phyloP scores from a whole-genome alignment of 2,888 invertebrate species.

The Uloborus plumipes region DNA sequence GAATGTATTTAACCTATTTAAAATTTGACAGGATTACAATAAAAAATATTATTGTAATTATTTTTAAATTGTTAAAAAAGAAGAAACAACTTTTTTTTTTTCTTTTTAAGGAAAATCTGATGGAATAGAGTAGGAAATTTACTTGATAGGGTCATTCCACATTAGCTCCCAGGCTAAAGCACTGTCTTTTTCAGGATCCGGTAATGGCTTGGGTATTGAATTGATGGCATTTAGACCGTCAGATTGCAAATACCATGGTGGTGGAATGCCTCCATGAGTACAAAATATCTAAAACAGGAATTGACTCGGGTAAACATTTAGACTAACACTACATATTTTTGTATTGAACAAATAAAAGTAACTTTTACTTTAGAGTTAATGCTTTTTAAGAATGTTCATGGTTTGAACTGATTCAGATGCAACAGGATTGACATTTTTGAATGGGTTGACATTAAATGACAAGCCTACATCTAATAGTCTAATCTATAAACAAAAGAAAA shows the following conservation, averaged over 20 bases:
- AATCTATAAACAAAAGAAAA: too few relatives aligned
- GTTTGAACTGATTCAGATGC: too few relatives aligned
- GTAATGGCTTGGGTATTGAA: conserved; percentile 78
- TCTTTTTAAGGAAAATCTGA: background rate
- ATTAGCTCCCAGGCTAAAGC: conserved; percentile 83
- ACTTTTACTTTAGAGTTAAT: background rate
- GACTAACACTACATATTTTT: background rate
- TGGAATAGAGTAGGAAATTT: background rate
- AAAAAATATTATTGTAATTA: too few relatives aligned
- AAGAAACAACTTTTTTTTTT: too few relatives aligned
- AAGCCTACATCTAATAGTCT: too few relatives aligned
- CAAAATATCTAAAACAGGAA: conserved; percentile 77
- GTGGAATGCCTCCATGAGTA: conserved; percentile 84
- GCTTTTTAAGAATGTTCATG: too few relatives aligned
- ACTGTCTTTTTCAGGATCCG: conserved; percentile 79
- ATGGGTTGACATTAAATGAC: too few relatives aligned
- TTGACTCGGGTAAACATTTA: background rate
- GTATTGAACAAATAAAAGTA: background rate
- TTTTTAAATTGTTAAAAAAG: too few relatives aligned
- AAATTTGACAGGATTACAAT: too few relatives aligned
- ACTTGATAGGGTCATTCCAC: conserved; percentile 78
- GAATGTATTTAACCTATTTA: too few relatives aligned
- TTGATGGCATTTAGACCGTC: conserved; percentile 73
- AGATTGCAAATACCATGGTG: conserved; percentile 72
- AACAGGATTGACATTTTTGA: too few relatives aligned